Evolutionary conservation across 2,113 vertebrate genomes (phyloP), one percentile per base, ranked within the genome.

Genomic region (Cygnus buccinator): DNA sequence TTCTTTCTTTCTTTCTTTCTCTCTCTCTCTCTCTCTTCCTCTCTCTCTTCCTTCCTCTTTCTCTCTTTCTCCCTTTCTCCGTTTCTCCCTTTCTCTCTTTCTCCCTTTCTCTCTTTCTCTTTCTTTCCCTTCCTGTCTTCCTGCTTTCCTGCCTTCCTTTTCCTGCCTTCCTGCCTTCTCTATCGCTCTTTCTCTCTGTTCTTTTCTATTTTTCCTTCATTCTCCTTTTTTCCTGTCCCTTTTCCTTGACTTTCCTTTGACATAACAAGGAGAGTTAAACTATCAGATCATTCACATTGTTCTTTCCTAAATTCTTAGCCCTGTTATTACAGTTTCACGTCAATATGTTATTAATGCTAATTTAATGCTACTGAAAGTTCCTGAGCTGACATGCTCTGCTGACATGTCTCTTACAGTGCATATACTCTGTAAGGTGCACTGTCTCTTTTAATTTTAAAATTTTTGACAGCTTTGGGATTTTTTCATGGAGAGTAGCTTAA

Each of bases 31-130:
- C 29, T 29, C 7, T 4, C 4, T 9, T 5, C 6, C 4, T 37
- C 8, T 13, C 2, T 26, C 5, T 10, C 35, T 15, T 7, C 11
- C 4, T 6, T 10, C 21, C 3, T 22, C 14, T 15, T 7, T 12
- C 7, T 14, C 14, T 5, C 4, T 17, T 2, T 9, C 1, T 1
- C 5, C 11, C 9, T 4, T 6, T 43, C 6, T 5, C 2, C 18
- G 2, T 3, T 3, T 3, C 5, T 7, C 7, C 11, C 5, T 26
- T 4, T 18, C 3, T 35, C 35, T 35, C 35, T 35, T 13, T 4
- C 15, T 21, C 11, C 18, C 13, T 20, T 7, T 16, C 10, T 20
- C 3, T 11, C 8, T 35, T 9, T 8, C 6, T 8, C 4, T 7
- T 12, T 6, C 11, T 26, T 4, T 23, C 11, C 23, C 11, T 28